Evolutionary conservation across 2,113 vertebrate genomes (phyloP).

Genomic region (Dicrurus megarhynchus): DNA sequence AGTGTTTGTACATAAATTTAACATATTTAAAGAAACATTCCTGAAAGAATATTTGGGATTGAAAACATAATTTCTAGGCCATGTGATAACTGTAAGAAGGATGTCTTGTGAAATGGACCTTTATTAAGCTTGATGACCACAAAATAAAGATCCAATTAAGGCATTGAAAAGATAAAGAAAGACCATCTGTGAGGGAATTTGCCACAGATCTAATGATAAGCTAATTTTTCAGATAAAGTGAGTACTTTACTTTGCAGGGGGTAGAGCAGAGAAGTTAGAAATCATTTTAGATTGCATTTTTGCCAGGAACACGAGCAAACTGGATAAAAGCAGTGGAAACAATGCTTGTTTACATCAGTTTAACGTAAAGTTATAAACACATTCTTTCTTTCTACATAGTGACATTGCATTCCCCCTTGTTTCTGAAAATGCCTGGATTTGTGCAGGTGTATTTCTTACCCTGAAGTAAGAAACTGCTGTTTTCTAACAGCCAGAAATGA

Average conservation of each 20-base stretch:
- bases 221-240: slow-evolving; percentile 7
- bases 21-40: not conserved
- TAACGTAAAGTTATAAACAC: not conserved
- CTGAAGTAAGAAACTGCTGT: not conserved
- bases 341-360: not conserved
- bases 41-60: not conserved
- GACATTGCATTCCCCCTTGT: not conserved
- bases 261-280: not conserved
- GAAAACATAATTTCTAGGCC: not conserved
- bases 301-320: not conserved
- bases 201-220: slow-evolving; percentile 34
- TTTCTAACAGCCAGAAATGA: not conserved
- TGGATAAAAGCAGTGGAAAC: not conserved
- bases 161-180: slow-evolving; percentile 37
- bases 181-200: slow-evolving; percentile 63
- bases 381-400: not conserved
- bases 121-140: slow-evolving; percentile 19
- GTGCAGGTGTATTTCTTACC: not conserved
- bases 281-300: not conserved
- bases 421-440: not conserved
- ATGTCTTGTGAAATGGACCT: not conserved
- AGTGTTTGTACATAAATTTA: not conserved
- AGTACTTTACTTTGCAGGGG: not conserved
- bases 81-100: not conserved
- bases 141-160: slow-evolving; percentile 59